Evolutionary conservation across 2,888 invertebrate species (phyloP).

Genomic region (Pristionchus fissidentatus): DNA sequence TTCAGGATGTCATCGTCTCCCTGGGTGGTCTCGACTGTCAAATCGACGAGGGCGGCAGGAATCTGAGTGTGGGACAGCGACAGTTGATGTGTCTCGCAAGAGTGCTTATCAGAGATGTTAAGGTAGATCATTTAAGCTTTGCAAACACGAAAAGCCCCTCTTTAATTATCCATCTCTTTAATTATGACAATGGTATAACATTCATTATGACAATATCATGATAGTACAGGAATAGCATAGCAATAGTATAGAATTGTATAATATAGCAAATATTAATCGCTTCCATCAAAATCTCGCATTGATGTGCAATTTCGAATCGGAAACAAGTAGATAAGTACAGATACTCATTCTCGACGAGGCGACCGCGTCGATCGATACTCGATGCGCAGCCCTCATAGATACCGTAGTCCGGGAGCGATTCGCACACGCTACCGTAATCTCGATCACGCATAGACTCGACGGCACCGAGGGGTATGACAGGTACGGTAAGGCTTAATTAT

Average conservation of each 20-base stretch:
- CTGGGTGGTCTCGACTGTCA: conserved; percentile 84
- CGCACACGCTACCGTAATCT: background rate
- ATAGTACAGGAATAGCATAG: too few species aligned
- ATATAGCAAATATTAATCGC: too few species aligned
- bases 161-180: too few species aligned
- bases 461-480: background rate
- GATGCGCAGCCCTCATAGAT: background rate
- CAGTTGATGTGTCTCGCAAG: conserved; percentile 78
- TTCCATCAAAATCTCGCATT: too few species aligned
- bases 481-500: background rate
- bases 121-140: too few species aligned
- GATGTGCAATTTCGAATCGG: too few species aligned
- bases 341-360: background rate
- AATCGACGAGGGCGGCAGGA: conserved; percentile 91
- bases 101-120: conserved; percentile 76
- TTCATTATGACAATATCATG: too few species aligned
- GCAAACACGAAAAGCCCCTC: too few species aligned
- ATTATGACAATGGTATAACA: too few species aligned
- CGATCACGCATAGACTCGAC: background rate
- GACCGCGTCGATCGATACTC: background rate
- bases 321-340: too few species aligned
- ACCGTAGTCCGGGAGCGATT: background rate
- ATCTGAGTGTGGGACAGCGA: conserved; percentile 80
- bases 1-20: conserved; percentile 81
- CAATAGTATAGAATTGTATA: too few species aligned